phyloP scores from a whole-genome alignment of 2,888 invertebrate species.

The Laothoe populi region DNA sequence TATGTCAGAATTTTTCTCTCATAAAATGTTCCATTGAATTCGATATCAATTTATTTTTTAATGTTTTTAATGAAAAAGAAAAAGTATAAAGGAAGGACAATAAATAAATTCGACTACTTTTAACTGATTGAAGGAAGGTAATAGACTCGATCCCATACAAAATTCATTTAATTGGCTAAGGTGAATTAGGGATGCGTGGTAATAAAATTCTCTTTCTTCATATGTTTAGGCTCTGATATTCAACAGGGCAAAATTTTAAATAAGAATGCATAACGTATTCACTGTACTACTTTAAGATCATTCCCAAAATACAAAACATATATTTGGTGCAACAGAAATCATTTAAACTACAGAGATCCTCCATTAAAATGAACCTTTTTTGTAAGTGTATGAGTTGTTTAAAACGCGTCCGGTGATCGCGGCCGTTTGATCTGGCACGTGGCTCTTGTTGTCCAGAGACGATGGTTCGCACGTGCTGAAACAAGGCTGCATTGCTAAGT shows the following conservation, averaged over 20 bases:
- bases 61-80: background rate
- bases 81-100: background rate
- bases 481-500: conserved; percentile 2
- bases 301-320: background rate
- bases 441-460: conserved; percentile 11
- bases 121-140: background rate
- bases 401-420: conserved; percentile 22
- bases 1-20: background rate
- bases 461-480: conserved; percentile 23
- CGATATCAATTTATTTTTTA: background rate
- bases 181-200: background rate
- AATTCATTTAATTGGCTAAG: background rate
- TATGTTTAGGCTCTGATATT: background rate
- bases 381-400: background rate
- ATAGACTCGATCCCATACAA: background rate
- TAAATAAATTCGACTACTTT: background rate
- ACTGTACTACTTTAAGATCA: background rate
- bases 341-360: background rate
- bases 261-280: background rate
- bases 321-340: background rate
- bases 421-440: conserved; percentile 26
- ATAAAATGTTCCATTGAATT: background rate
- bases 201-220: background rate
- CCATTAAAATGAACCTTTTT: background rate
- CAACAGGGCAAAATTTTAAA: background rate